Evolutionary conservation across 2,113 vertebrate species (phyloP), one percentile per base, ranked within the genome.

Genomic region (Percopsis transmontana): DNA sequence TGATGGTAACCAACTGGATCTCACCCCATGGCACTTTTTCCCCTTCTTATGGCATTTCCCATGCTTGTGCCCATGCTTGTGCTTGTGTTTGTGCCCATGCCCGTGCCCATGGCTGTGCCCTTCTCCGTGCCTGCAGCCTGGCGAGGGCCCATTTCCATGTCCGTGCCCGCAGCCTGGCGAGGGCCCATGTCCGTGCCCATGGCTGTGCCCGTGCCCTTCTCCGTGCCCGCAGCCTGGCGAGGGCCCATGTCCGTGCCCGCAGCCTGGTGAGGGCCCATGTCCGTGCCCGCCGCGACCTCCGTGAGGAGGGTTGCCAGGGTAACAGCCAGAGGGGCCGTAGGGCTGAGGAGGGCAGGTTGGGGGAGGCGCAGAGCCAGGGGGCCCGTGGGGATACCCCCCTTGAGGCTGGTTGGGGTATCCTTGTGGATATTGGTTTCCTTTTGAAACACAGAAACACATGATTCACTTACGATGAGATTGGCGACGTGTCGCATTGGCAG

Each of bases 1-100:
- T 33, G 27, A 33, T 33, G 27, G 27, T 33, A 33, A 33, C 15
- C 40, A n/a, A 58, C 45, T 51, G 0, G n/a, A 0, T 18, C 80
- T 86, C 59, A 90, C 84, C 70, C 82, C 87, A 0, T 68, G 83
- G 24, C 68, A 54, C 0, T 81, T 67, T 4, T 54, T 78, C 3
- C 81, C 83, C 23, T 79, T 85, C 61, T 90, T 90, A 82, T 85
- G 83, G 40, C 89, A 87, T 1, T 66, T 67, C 0, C 0, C 0
- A 24, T 87, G 84, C 10, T 66, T 63, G 20, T 88, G 87, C 0
- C 70, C 67, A 0, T 57, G 70, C 0, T 47, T 54, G 1, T 60
- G 59, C 0, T 20, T 50, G 1, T 66, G 74, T 0, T 53, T 44
- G 0, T 74, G 57, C 0, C 61, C 63, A 1, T 27, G 63, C 0